These are phyloP conservation scores for Sycophila sp. DNA, from an alignment of 1,140 invertebrate genomes.

Conservation along the genomic window DNA sequence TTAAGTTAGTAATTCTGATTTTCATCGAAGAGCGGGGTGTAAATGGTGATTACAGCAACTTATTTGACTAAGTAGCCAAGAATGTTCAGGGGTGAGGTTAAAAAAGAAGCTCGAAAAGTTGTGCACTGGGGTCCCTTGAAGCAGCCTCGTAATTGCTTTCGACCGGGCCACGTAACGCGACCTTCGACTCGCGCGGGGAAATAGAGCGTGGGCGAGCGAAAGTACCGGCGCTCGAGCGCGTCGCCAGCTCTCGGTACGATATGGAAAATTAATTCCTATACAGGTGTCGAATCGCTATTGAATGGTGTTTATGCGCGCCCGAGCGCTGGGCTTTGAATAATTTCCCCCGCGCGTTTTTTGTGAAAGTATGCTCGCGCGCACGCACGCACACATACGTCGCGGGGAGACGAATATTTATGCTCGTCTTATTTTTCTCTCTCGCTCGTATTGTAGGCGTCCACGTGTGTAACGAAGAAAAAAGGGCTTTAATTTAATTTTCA, in stretches of 20 bases:
- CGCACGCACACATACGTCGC: background rate
- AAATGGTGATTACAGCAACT: too few relatives aligned
- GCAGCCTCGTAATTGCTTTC: slow-evolving; percentile 37
- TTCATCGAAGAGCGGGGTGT: too few relatives aligned
- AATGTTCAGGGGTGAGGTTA: background rate
- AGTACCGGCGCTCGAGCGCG: background rate
- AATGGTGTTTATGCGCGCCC: too few relatives aligned
- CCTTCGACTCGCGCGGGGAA: slow-evolving; percentile 24
- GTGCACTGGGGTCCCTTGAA: slow-evolving; percentile 13
- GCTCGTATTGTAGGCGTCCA: slow-evolving; percentile 17
- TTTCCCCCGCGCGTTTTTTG: slow-evolving; percentile 4
- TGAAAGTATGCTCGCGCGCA: slow-evolving; percentile 18
- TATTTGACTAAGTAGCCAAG: too few relatives aligned
- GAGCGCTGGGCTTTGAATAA: slow-evolving; percentile 1
- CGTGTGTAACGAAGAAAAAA: slow-evolving; percentile 30
- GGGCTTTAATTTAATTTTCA: slow-evolving; percentile 38
- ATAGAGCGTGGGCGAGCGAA: slow-evolving; percentile 24
- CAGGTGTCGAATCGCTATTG: slow-evolving; percentile 25
- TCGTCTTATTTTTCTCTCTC: slow-evolving; percentile 26
- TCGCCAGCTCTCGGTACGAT: background rate
- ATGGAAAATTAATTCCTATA: slow-evolving; percentile 21
- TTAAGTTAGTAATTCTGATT: too few relatives aligned
- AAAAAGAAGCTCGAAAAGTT: background rate
- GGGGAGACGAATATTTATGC: slow-evolving; percentile 28
- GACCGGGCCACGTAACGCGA: slow-evolving; percentile 1